A percentile compares a stretch with the other conserved stretches of the same genome.
phyloP scores from a whole-genome alignment of 2,888 invertebrate species.

The Fragum sueziense region DNA sequence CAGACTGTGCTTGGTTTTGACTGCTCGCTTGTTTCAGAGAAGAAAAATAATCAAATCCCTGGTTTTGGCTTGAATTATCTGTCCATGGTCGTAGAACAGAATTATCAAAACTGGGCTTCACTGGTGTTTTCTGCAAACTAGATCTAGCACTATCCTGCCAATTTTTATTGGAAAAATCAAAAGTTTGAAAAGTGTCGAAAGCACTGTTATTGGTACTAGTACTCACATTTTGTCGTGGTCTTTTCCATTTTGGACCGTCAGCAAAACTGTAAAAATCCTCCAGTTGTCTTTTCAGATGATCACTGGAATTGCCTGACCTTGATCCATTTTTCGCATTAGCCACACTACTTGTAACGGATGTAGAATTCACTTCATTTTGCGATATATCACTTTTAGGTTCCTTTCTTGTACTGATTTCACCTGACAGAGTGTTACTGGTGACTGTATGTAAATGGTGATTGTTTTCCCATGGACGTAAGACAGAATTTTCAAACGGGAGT shows the following conservation, averaged over 20 bases:
- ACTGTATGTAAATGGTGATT: not conserved
- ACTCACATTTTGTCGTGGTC: not conserved
- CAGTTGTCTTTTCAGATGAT: constrained; percentile 12
- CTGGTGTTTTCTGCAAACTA: no score
- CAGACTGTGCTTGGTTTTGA: not conserved
- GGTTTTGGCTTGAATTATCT: constrained; percentile 11
- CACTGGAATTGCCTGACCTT: not conserved
- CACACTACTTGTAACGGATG: no score
- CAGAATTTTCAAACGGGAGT: not conserved
- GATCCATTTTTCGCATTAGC: no score
- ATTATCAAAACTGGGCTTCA: no score
- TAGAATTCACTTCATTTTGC: no score
- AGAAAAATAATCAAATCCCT: not conserved
- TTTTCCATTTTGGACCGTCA: constrained; percentile 8
- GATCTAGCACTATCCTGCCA: no score
- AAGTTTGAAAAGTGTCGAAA: not conserved
- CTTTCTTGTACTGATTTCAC: no score
- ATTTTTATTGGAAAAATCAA: not conserved
- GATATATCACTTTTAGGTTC: no score
- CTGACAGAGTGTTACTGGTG: not conserved
- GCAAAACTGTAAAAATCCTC: constrained; percentile 9
- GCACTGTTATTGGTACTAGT: not conserved
- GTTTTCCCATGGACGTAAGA: constrained; percentile 36
- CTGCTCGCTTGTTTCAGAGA: not conserved
- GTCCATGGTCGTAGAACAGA: constrained; percentile 30